Conservation (phyloP, 23 tunicate species). For the Trididemnum miniatum region DNA sequence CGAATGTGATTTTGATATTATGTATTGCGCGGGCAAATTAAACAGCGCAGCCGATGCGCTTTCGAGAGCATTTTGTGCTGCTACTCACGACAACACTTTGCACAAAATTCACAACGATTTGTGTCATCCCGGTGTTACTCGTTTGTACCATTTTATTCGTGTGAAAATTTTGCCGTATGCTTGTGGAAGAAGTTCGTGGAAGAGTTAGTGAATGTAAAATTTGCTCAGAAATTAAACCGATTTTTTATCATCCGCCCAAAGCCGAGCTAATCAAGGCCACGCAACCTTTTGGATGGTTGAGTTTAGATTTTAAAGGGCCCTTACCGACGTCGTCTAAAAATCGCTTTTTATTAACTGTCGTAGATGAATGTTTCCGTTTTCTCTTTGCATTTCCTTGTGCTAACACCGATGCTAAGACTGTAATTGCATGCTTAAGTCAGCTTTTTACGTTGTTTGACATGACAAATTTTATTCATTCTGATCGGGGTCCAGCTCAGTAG, state of each 20-base stretch:
- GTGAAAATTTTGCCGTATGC: conserved; percentile 23
- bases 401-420: background rate
- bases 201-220: no score
- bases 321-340: conserved; percentile 21
- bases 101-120: conserved; percentile 9
- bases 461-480: conserved; percentile 11
- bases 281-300: background rate
- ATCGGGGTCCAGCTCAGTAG: conserved; percentile 24
- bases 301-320: conserved; percentile 22
- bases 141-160: conserved; percentile 1
- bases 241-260: conserved; percentile 11
- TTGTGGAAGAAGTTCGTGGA: no score
- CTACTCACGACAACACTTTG: conserved; percentile 15
- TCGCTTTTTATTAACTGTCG: background rate
- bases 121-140: conserved; percentile 33
- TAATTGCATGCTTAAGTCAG: background rate
- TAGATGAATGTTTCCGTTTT: conserved; percentile 24
- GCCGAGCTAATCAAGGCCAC: conserved; percentile 30
- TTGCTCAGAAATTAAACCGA: conserved; percentile 28
- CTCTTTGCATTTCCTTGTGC: conserved; percentile 21
- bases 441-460: conserved; percentile 8
- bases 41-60: conserved; percentile 10
- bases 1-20: conserved; percentile 16
- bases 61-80: conserved; percentile 32
- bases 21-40: conserved; percentile 15